Base-by-base conservation (phyloP, 2,113 vertebrate genomes). In the Aythya baeri region DNA sequence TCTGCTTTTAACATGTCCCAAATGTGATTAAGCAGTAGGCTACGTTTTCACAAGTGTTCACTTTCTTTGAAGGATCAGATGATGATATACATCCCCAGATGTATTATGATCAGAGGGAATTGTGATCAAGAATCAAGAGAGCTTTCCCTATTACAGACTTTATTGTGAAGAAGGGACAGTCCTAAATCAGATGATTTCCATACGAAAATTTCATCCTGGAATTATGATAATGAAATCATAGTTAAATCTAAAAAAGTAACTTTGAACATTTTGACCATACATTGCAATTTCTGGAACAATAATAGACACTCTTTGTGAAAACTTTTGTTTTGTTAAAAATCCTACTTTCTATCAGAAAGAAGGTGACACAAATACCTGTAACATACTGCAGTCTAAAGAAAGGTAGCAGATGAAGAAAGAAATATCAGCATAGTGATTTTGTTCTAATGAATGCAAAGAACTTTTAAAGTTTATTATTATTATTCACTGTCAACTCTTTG, bases 121-220 rank as follows among this genome's bases (percentile, higher is more conserved):
- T 65, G 5, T 68, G 38, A 70, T 32, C 2, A 34, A 59, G 17
- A 72, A 70, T 26, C 3, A 34, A 59, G 17, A 72, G 22, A 77
- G 9, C 13, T 88, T 87, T 67, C 9, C 5, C 7, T 63, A 5
- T 31, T 11, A 68, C 57, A 65, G 29, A 41, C 38, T 85, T 75
- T 46, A 32, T 36, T 32, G 4, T 61, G 59, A 88, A 61, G 50
- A 67, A 76, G 16, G 5, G 15, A 22, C 6, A 65, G 57, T n/a
- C 50, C 18, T 27, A 52, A 55, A 23, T 26, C 0, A 12, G 72
- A 80, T 2, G 0, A 52, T 54, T 82, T 80, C 44, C 2, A 34
- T 82, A 54, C 78, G 41, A 81, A 86, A 91, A 65, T 3, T 54
- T 31, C 38, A 50, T 31, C 13, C 21, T 66, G 23, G 15, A 67